Base-by-base conservation (phyloP, 2,797 vertebrate genomes). In the Sebastolobus alascanus region DNA sequence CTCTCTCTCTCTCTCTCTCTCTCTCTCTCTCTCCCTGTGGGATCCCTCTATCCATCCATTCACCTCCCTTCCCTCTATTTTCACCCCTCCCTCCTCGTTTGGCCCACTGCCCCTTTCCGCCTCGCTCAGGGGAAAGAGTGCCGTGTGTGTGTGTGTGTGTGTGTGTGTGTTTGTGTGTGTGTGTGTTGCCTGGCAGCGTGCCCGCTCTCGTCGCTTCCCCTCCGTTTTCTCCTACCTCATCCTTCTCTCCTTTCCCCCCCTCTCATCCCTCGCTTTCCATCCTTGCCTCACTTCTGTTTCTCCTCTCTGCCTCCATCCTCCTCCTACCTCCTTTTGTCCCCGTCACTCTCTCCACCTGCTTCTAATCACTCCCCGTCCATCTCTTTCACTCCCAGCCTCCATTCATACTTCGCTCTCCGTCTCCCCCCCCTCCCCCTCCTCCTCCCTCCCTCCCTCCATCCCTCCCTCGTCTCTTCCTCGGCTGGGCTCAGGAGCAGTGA, bases 401-500 rank as follows among this genome's bases (percentile, higher is more conserved):
- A 87, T 90, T 85, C 87, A 88, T 84, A 75, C 80, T 79, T 77
- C 33, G 20, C 80, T 55, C 70, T 43, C 79, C 64, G 14, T 50
- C 80, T 31, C 10, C 50, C 31, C 31, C 77, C 7, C 25, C 40
- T 25, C 38, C 5, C 67, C 13, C 31, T 35, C 67, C 10, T 18
- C 52, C 11, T 55, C 8, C 54, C 43, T 18, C 52, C 14, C 60
- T 11, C 54, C 43, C 4, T 13, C 13, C 46, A 14, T 6, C 33
- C 59, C 46, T n/a, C 75, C 59, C 61, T 22, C 68, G 8, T 77
- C 84, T 79, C 85, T 58, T 88, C 87, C 92, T 88, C 87, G 84
- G 67, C 84, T 89, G 96, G 96, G 96, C 96, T 97, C 97, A 96
- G 96, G 95, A 97, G 97, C 97, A 97, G 96, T 96, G 97, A 98